Conservation (phyloP, 2,888 invertebrate species). For the Selenia dentaria region DNA sequence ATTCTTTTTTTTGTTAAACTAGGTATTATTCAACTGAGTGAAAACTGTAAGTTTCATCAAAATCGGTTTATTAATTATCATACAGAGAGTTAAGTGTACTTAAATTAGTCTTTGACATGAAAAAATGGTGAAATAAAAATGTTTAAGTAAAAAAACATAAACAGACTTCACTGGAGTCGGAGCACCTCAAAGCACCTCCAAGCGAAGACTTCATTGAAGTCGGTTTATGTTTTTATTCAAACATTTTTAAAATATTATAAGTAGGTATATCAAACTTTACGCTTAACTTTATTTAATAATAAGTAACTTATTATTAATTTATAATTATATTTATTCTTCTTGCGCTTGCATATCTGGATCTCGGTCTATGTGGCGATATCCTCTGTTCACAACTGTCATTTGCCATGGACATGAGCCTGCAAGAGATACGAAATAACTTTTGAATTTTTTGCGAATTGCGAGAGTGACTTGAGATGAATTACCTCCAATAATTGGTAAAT, state of each 20-base stretch:
- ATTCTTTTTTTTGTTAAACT: slow-evolving; percentile 17
- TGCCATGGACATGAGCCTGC: slow-evolving; percentile 12
- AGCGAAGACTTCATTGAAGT: slow-evolving; percentile 3
- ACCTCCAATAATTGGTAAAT: slow-evolving; percentile 15
- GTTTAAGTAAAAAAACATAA: slow-evolving; percentile 1
- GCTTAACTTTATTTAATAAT: too few relatives aligned
- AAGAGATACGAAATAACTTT: slow-evolving; percentile 14
- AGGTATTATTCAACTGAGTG: slow-evolving; percentile 18
- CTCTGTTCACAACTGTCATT: slow-evolving; percentile 11
- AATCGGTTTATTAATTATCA: slow-evolving; percentile 18
- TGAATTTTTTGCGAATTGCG: slow-evolving; percentile 13
- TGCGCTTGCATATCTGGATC: slow-evolving; percentile 16
- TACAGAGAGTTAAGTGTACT: slow-evolving; percentile 18
- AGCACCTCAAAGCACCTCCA: not conserved
- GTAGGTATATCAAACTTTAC: slow-evolving; percentile 18
- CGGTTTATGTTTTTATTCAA: slow-evolving; percentile 16
- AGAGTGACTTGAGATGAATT: slow-evolving; percentile 12
- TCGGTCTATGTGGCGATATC: slow-evolving; percentile 17
- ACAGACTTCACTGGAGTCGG: not conserved
- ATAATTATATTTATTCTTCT: slow-evolving; percentile 15
- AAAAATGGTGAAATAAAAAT: slow-evolving; percentile 17
- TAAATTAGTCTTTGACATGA: slow-evolving; percentile 7
- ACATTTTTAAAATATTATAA: slow-evolving; percentile 14
- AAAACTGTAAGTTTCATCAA: slow-evolving; percentile 18
- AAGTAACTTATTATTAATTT: slow-evolving; percentile 16